Percentiles rank a stretch among this genome's conserved stretches.
These are phyloP conservation scores for Strigamia maritima DNA, from an alignment of 2,888 invertebrate species.

Conservation along the genomic window DNA sequence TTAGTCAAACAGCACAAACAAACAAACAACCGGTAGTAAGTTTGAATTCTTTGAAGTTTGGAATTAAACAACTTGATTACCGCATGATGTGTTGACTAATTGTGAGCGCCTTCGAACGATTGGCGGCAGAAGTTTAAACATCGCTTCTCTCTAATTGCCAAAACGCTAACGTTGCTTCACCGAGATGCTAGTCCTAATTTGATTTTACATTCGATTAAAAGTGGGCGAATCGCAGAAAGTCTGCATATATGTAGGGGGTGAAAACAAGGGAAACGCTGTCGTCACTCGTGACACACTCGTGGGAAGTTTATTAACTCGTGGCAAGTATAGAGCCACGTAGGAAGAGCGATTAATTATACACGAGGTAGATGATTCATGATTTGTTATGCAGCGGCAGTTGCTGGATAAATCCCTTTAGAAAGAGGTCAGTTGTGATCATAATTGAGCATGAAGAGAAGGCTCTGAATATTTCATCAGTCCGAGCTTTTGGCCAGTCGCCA, in stretches of 20 bases:
- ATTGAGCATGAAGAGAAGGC: background rate
- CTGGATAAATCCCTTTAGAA: constrained; percentile 15
- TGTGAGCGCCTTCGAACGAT: background rate
- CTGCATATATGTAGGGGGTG: background rate
- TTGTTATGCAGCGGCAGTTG: constrained; percentile 10
- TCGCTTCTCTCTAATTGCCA: background rate
- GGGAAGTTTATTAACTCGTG: constrained; percentile 10
- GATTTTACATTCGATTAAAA: constrained; percentile 15
- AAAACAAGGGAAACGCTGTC: constrained; percentile 10
- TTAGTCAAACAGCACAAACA: background rate
- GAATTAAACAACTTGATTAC: constrained; percentile 2
- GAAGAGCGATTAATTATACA: constrained; percentile 5
- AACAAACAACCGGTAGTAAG: background rate
- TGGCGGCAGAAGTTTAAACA: background rate
- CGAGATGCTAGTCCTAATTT: constrained; percentile 5
- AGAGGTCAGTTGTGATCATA: constrained; percentile 15
- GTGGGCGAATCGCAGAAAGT: constrained; percentile 2
- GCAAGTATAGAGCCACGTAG: background rate
- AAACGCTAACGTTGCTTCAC: background rate
- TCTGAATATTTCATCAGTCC: constrained; percentile 15
- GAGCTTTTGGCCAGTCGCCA: constrained; percentile 12
- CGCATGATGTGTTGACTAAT: background rate
- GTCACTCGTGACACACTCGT: constrained; percentile 15
- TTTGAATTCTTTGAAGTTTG: background rate
- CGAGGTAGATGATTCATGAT: constrained; percentile 5